Conservation (phyloP, 2,888 invertebrate genomes). For the Lithophane semibrunnea region DNA sequence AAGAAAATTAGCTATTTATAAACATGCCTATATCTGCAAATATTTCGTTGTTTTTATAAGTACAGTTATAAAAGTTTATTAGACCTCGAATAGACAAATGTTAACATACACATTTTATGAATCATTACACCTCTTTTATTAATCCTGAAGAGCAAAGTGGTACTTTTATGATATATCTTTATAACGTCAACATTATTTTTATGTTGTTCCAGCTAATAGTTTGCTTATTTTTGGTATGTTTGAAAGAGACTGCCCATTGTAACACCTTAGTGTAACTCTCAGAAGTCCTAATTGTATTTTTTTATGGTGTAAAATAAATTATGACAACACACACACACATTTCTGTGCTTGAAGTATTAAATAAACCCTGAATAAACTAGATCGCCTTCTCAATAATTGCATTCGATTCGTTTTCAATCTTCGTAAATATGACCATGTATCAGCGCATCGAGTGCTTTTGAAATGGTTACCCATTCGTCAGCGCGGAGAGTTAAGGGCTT, state of each 20-base stretch:
- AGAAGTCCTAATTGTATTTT: background rate
- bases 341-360: too few species aligned
- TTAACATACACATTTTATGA: conserved; percentile 43
- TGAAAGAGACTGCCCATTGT: background rate
- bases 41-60: background rate
- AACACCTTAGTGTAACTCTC: background rate
- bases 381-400: too few species aligned
- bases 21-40: background rate
- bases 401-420: too few species aligned
- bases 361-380: too few species aligned
- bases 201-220: conserved; percentile 51
- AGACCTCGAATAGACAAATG: conserved; percentile 12
- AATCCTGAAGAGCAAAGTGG: conserved; percentile 29
- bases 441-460: too few species aligned
- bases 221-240: background rate
- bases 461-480: too few species aligned
- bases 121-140: conserved; percentile 51
- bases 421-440: too few species aligned
- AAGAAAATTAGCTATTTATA: background rate
- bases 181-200: conserved; percentile 37
- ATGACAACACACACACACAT: too few species aligned
- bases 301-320: too few species aligned
- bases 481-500: too few species aligned
- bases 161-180: conserved; percentile 37
- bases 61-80: conserved; percentile 36